Evolutionary conservation across 2,888 invertebrate genomes (phyloP).

Genomic region (Serripes groenlandicus): DNA sequence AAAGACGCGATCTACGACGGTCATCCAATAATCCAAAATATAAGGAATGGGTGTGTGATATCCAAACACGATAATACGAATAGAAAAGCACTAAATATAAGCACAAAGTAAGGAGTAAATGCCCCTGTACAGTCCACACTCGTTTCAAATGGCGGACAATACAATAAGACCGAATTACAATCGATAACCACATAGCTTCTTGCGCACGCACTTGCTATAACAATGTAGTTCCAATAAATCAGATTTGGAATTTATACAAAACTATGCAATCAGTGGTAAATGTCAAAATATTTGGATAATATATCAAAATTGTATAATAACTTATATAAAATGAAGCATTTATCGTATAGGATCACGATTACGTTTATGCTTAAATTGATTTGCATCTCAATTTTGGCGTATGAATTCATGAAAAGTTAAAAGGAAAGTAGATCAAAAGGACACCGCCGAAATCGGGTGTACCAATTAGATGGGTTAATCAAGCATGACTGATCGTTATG

Average conservation of each 20-base stretch:
- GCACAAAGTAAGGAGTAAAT: conserved; percentile 17
- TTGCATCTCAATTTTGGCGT: conserved; percentile 35
- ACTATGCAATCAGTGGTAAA: too few relatives aligned
- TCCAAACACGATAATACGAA: conserved; percentile 2
- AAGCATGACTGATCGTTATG: conserved; percentile 35
- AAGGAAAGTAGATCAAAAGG: conserved; percentile 71
- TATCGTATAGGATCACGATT: too few relatives aligned
- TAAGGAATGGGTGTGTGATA: conserved; percentile 33
- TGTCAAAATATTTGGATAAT: too few relatives aligned
- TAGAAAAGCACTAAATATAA: conserved; percentile 13
- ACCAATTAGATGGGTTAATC: conserved; percentile 48
- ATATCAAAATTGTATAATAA: too few relatives aligned
- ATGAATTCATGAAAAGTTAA: conserved; percentile 57
- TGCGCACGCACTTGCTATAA: conserved; percentile 75
- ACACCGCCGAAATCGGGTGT: conserved; percentile 66
- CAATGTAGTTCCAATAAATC: conserved; percentile 60
- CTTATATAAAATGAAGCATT: too few relatives aligned
- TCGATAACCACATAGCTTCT: conserved; percentile 74
- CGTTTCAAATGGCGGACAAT: conserved; percentile 84
- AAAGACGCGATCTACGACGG: conserved; percentile 51
- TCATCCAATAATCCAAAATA: conserved; percentile 50
- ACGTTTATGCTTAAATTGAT: conserved; percentile 11
- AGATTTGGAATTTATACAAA: background rate
- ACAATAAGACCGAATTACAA: conserved; percentile 82
- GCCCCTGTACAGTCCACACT: conserved; percentile 70